These are phyloP conservation scores for Hypselothyrea guttata DNA, from an alignment of 2,888 invertebrate species.

Conservation along the genomic window DNA sequence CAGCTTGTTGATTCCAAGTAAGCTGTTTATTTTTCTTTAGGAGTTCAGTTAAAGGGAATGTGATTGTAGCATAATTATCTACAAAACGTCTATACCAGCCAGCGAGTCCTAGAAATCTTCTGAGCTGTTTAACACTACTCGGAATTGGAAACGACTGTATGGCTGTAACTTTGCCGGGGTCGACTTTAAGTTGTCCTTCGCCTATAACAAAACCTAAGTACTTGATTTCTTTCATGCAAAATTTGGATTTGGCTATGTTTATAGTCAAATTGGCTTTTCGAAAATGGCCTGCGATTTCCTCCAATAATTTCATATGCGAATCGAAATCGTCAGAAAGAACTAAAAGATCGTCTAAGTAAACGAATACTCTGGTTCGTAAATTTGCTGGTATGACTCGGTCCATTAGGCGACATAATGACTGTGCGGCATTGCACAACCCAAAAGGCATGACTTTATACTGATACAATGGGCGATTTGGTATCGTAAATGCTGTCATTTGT, in stretches of 20 bases:
- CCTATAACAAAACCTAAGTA: conserved; percentile 2
- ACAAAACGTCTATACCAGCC: conserved; percentile 17
- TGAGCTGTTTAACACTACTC: neutral
- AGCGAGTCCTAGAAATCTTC: conserved; percentile 4
- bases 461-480: conserved; percentile 7
- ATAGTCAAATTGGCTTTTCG: neutral
- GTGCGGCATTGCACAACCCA: conserved; percentile 9
- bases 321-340: conserved; percentile 4
- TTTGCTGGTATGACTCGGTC: conserved; percentile 1
- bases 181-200: neutral
- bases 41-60: conserved; percentile 4
- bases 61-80: conserved; percentile 8
- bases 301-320: neutral
- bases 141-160: neutral
- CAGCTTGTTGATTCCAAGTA: neutral
- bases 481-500: conserved; percentile 9
- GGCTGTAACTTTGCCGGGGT: neutral
- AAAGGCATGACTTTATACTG: conserved; percentile 17
- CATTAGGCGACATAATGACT: conserved; percentile 10
- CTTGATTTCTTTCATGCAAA: neutral
- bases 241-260: neutral
- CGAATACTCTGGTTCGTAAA: neutral
- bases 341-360: conserved; percentile 9
- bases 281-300: no score
- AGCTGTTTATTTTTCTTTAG: neutral